These are phyloP conservation scores for Paramacrobiotus metropolitanus DNA, from an alignment of 1,140 invertebrate species.

Conservation along the genomic window DNA sequence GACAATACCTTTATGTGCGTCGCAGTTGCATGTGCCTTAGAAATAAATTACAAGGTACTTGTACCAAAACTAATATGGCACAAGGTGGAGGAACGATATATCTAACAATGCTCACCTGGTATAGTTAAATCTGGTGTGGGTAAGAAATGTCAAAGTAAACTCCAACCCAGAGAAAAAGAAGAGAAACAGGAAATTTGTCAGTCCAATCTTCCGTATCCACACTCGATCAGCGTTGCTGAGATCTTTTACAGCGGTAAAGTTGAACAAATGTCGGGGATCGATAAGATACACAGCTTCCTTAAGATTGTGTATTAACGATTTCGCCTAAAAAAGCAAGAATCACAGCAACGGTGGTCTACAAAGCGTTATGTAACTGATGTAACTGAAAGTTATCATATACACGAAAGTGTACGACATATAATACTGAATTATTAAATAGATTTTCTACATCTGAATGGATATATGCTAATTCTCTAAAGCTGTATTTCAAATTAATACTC, in stretches of 20 bases:
- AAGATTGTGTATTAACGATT: conserved; percentile 36
- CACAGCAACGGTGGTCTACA: not conserved
- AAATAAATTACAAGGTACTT: too few species aligned
- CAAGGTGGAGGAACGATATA: too few species aligned
- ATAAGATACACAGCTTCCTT: conserved; percentile 46
- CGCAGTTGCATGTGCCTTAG: too few species aligned
- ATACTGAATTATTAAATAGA: too few species aligned
- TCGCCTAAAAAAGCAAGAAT: conserved; percentile 31
- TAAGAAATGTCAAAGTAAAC: conserved; percentile 89
- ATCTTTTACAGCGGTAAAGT: conserved; percentile 27
- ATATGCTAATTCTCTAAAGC: too few species aligned
- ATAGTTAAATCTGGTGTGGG: conserved; percentile 72
- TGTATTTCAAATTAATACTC: too few species aligned
- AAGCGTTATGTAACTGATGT: too few species aligned
- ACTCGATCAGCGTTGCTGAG: conserved; percentile 29
- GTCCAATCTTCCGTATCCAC: conserved; percentile 45
- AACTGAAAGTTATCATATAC: too few species aligned
- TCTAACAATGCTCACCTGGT: conserved; percentile 29
- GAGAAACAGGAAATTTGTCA: conserved; percentile 77
- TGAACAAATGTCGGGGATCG: conserved; percentile 39
- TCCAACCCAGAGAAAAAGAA: conserved; percentile 92
- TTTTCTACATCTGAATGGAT: too few species aligned
- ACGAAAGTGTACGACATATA: too few species aligned
- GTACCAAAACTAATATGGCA: too few species aligned
- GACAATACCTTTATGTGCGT: too few species aligned